A percentile compares a stretch with the other conserved stretches of the same genome.
These are phyloP conservation scores for Sardina pilchardus DNA, from an alignment of 2,113 vertebrate species.

Conservation along the genomic window DNA sequence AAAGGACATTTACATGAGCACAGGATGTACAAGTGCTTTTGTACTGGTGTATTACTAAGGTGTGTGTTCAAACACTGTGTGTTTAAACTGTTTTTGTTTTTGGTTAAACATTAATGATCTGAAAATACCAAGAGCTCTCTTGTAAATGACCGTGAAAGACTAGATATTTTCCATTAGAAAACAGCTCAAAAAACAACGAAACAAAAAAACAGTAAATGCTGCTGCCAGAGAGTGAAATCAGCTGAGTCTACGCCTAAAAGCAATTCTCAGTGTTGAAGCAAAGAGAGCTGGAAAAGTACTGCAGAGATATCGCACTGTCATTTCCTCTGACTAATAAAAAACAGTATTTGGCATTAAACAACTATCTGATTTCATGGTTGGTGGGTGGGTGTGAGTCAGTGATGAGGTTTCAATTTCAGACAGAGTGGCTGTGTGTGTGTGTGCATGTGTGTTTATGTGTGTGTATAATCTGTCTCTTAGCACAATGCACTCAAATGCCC, in stretches of 20 bases:
- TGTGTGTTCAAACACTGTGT: too few species aligned
- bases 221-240: background rate
- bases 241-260: background rate
- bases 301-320: background rate
- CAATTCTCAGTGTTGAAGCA: background rate
- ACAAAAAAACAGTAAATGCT: too few species aligned
- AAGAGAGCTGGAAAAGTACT: background rate
- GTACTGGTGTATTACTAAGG: too few species aligned
- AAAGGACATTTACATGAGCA: too few species aligned
- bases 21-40: too few species aligned
- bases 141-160: background rate
- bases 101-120: too few species aligned
- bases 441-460: background rate
- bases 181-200: background rate
- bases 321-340: slow-evolving; percentile 18
- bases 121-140: too few species aligned
- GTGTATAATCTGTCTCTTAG: background rate
- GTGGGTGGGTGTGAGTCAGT: background rate
- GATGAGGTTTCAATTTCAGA: background rate
- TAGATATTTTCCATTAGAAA: background rate
- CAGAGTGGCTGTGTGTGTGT: background rate
- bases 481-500: background rate
- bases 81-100: too few species aligned
- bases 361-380: slow-evolving; percentile 6
- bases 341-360: slow-evolving; percentile 5